Evolutionary conservation across 53 echinoderm and acorn worm species (phyloP).

Genomic region (Pentamera pediparva): DNA sequence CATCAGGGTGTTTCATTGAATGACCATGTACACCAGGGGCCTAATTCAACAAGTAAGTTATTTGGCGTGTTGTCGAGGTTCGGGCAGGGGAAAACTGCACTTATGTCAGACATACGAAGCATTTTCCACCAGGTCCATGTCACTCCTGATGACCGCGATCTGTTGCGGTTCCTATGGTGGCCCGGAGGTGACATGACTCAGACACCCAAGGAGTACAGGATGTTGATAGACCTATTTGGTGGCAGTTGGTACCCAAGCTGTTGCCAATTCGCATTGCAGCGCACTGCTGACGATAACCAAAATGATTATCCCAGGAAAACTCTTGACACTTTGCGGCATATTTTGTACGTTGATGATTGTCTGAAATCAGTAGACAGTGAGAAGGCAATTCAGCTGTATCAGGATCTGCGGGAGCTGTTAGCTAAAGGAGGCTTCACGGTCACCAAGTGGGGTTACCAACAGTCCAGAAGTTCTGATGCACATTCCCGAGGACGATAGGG

Average conservation of each 20-base stretch:
- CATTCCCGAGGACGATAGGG: slow-evolving; percentile 25
- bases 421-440: slow-evolving; percentile 27
- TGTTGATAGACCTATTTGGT: slow-evolving; percentile 55
- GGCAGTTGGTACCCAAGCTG: slow-evolving; percentile 43
- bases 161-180: slow-evolving; percentile 39
- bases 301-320: background rate
- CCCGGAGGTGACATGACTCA: slow-evolving; percentile 17
- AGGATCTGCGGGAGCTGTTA: slow-evolving; percentile 10
- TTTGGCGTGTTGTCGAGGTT: slow-evolving; percentile 42
- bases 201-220: slow-evolving; percentile 30
- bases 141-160: slow-evolving; percentile 1
- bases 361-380: slow-evolving; percentile 16
- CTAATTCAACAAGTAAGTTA: slow-evolving; percentile 47
- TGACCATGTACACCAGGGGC: slow-evolving; percentile 14
- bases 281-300: slow-evolving; percentile 44
- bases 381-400: background rate
- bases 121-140: slow-evolving; percentile 38
- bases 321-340: slow-evolving; percentile 1
- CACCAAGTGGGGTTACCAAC: no score
- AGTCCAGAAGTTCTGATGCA: slow-evolving; percentile 4
- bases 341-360: slow-evolving; percentile 43
- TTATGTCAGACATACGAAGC: slow-evolving; percentile 34
- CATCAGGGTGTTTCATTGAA: background rate
- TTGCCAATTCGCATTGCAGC: slow-evolving; percentile 36
- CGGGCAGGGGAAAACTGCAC: slow-evolving; percentile 12